A percentile compares a stretch with the other conserved stretches of the same genome.
phyloP scores from a whole-genome alignment of 2,888 invertebrate genomes.

The Gymnoscelis rufifasciata region DNA sequence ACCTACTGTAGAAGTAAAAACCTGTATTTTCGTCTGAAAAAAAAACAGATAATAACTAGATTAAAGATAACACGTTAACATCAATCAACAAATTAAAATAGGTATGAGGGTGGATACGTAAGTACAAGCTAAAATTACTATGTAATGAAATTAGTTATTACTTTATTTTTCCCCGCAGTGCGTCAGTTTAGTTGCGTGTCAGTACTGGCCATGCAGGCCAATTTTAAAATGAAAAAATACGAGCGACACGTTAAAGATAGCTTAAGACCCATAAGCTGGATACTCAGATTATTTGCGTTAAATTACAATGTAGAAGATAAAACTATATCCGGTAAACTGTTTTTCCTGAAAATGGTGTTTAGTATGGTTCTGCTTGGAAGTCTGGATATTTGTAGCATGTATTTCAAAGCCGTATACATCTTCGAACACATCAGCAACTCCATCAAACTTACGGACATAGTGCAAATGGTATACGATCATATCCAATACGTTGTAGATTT shows the following conservation, averaged over 20 bases:
- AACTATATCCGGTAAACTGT: conserved; percentile 7
- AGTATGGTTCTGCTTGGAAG: conserved; percentile 31
- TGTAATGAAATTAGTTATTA: too few relatives aligned
- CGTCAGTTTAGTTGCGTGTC: not conserved
- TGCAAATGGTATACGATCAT: conserved; percentile 52
- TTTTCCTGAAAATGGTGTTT: conserved; percentile 11
- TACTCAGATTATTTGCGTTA: conserved; percentile 48
- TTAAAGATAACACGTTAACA: too few relatives aligned
- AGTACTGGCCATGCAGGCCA: too few relatives aligned
- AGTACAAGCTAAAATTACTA: too few relatives aligned
- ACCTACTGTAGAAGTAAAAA: too few relatives aligned
- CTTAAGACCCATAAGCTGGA: conserved; percentile 37
- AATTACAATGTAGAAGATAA: conserved; percentile 32
- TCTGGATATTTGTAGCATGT: conserved; percentile 38
- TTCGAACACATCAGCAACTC: conserved; percentile 38
- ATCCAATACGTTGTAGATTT: conserved; percentile 54
- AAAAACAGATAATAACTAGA: too few relatives aligned
- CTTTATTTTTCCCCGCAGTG: not conserved
- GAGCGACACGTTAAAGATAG: conserved; percentile 27
- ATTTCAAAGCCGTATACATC: conserved; percentile 42
- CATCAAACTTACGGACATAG: conserved; percentile 48
- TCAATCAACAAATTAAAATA: too few relatives aligned
- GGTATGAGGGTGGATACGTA: too few relatives aligned
- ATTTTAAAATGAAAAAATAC: conserved; percentile 5
- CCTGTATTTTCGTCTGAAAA: too few relatives aligned